Evolutionary conservation across 2,797 vertebrate genomes (phyloP).

Genomic region (Propithecus deckenii): DNA sequence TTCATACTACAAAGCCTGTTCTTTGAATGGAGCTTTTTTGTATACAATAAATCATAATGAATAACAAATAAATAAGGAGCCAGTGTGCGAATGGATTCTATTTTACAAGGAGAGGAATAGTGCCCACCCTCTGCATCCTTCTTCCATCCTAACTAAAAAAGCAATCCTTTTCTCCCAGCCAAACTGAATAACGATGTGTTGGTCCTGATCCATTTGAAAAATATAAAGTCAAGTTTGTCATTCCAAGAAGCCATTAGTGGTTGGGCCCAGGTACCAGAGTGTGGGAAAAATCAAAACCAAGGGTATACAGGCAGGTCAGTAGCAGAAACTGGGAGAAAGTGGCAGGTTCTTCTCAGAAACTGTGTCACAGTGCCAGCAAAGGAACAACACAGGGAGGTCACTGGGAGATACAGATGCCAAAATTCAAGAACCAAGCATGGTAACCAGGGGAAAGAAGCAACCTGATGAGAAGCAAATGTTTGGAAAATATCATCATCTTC

Average conservation of each 20-base stretch:
- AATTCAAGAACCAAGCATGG: background rate
- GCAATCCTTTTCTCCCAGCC: background rate
- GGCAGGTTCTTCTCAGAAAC: background rate
- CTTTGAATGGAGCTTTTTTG: background rate
- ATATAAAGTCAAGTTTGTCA: conserved; percentile 28
- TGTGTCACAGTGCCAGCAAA: background rate
- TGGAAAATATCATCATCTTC: background rate
- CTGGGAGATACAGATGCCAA: background rate
- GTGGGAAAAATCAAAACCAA: conserved; percentile 7
- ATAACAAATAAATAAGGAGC: conserved; percentile 3
- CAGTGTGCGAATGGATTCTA: background rate
- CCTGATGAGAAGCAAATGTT: background rate
- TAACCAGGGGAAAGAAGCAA: background rate
- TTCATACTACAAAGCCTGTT: background rate
- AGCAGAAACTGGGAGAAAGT: background rate
- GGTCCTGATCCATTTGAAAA: background rate
- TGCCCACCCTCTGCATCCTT: background rate
- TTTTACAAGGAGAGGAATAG: conserved; percentile 8
- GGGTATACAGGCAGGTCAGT: background rate
- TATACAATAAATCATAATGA: background rate
- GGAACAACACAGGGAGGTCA: background rate
- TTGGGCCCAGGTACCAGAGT: background rate
- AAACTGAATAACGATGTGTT: background rate
- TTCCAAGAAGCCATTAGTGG: background rate
- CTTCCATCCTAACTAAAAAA: conserved; percentile 8